phyloP scores from a whole-genome alignment of 2,113 vertebrate genomes.

The Podarcis muralis region DNA sequence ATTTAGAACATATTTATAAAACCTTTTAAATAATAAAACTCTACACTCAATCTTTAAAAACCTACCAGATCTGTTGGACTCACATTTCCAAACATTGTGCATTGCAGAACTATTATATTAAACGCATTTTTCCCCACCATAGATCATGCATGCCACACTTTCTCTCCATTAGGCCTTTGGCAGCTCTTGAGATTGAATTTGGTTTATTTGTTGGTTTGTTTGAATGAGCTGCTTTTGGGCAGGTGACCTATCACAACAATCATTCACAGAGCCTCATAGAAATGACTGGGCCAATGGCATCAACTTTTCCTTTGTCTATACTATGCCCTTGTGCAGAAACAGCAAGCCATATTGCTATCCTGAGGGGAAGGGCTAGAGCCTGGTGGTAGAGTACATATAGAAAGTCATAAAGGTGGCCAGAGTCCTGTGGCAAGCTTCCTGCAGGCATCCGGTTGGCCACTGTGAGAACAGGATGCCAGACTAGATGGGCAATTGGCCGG shows the following conservation, averaged over 20 bases:
- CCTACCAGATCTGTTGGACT: constrained; percentile 62
- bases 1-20: constrained; percentile 81
- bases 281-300: neutral
- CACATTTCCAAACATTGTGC: constrained; percentile 69
- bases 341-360: neutral
- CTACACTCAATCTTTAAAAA: constrained; percentile 58
- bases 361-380: neutral
- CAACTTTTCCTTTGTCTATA: neutral
- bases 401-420: too few relatives aligned
- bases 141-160: neutral
- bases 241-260: neutral
- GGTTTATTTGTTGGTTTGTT: rapidly evolving
- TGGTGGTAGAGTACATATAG: neutral
- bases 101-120: constrained; percentile 34
- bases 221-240: neutral
- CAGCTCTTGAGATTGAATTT: rapidly evolving
- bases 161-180: neutral
- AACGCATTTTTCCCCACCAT: neutral
- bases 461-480: too few relatives aligned
- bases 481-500: too few relatives aligned
- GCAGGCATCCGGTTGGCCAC: too few relatives aligned
- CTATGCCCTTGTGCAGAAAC: neutral
- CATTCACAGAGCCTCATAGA: neutral
- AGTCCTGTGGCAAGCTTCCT: too few relatives aligned
- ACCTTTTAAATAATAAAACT: constrained; percentile 81